Base-by-base conservation (phyloP, 1,140 invertebrate species). In the Papilio xuthus region DNA sequence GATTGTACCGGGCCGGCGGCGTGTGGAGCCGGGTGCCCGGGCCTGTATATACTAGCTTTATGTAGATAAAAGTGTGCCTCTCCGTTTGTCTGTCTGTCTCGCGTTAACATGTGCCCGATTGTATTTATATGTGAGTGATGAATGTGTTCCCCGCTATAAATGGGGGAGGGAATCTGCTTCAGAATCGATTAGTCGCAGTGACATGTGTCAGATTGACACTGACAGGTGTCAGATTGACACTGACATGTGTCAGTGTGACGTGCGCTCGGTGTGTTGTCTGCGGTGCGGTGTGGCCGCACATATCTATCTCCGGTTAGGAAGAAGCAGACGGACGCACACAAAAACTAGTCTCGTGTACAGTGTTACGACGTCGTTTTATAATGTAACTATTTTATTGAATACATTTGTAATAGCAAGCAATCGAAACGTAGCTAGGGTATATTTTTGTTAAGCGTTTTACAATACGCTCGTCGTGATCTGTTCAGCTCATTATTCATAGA, bases 371-470 rank as follows among this genome's bases (percentile, higher is more conserved):
- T 89, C 85, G 86, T 89, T 89, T 92, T 90, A 85, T 90, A 89
- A 85, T 91, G 84, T 87, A 53, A 86, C 81, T 90, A 88, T 89
- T 88, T 88, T 88, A 87, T 88, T 85, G 80, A 87, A 82, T 82
- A 79, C 79, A 82, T 79, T n/a, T 82, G 74, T 76, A 81, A 80
- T 84, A 74, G 82, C 78, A 80, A 13, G 79, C 79, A 83, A 83
- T 74, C 83, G 77, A 85, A 81, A 81, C 82, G 80, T 90, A 90
- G 91, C 85, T 90, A 87, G 86, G 84, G 86, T 90, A 91, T 92
- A 91, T 90, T 91, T 88, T 91, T 92, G 89, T 90, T 91, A 88
- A 89, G 86, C 85, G 85, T 90, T 88, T 67, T 90, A 89, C 84
- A 89, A 85, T 37, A 80, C 79, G 75, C 69, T 69, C 63, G 74